A percentile compares a stretch with the other conserved stretches of the same genome.
These are phyloP conservation scores for Aplodontia rufa DNA, from an alignment of 2,113 vertebrate genomes.

Conservation along the genomic window DNA sequence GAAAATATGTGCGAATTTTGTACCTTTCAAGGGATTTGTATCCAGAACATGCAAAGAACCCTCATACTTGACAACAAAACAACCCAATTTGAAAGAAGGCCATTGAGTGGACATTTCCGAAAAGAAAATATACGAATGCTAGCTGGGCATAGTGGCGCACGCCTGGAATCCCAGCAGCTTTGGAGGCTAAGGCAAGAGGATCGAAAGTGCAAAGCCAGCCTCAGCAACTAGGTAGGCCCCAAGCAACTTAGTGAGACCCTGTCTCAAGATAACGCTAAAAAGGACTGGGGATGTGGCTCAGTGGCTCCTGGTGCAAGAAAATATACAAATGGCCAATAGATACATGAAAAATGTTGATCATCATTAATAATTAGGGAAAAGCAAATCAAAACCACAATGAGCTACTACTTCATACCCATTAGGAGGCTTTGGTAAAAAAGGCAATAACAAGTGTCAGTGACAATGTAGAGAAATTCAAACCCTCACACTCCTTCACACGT, in stretches of 20 bases:
- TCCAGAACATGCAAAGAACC: neutral
- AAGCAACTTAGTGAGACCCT: no score
- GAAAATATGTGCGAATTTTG: neutral
- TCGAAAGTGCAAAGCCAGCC: no score
- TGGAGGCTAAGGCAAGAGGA: no score
- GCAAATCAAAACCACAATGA: neutral
- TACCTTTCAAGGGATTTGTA: neutral
- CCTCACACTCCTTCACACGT: neutral
- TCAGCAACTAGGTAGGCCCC: no score
- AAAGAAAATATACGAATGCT: neutral
- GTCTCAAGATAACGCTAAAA: no score
- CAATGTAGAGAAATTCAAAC: neutral
- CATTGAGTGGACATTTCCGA: neutral
- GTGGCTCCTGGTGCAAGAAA: no score
- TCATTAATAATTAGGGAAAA: neutral
- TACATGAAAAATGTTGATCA: no score
- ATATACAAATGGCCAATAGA: neutral
- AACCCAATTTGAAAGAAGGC: neutral
- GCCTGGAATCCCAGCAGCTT: no score
- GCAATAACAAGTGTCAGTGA: neutral
- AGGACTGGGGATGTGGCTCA: no score
- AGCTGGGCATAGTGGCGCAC: no score
- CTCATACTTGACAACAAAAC: neutral
- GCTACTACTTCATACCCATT: neutral
- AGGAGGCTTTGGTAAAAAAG: neutral